phyloP scores from a whole-genome alignment of 2,888 invertebrate species.

The Caenorhabditis sinica region DNA sequence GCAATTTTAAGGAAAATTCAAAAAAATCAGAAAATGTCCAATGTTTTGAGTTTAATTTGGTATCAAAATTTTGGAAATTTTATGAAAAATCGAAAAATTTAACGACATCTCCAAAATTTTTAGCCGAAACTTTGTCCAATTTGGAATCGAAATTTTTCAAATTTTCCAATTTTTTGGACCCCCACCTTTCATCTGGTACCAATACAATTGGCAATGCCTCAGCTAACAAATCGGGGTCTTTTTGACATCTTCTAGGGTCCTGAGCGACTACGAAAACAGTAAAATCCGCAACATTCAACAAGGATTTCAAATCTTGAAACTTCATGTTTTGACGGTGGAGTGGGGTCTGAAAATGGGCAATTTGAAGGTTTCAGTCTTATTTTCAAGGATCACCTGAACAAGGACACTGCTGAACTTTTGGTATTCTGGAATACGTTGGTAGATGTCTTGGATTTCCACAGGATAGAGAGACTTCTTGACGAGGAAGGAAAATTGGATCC shows the following conservation, averaged over 20 bases:
- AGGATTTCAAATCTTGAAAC: constrained; percentile 15
- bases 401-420: constrained; percentile 39
- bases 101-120: no score
- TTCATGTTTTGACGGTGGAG: constrained; percentile 8
- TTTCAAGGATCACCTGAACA: constrained; percentile 26
- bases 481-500: constrained; percentile 53
- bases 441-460: constrained; percentile 16
- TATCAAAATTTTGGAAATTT: background rate
- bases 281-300: constrained; percentile 40
- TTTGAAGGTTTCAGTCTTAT: background rate
- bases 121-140: background rate
- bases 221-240: constrained; percentile 43
- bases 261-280: constrained; percentile 33
- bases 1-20: no score
- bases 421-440: constrained; percentile 36
- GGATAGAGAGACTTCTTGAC: background rate
- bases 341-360: constrained; percentile 13
- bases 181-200: constrained; percentile 34
- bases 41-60: no score
- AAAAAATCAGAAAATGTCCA: no score
- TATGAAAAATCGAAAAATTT: background rate
- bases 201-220: constrained; percentile 40
- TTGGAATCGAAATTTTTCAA: background rate
- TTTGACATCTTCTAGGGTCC: constrained; percentile 22
- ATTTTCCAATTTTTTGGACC: background rate